Base-by-base conservation (phyloP, 1,140 invertebrate species). In the Leptestheria dahalacensis region DNA sequence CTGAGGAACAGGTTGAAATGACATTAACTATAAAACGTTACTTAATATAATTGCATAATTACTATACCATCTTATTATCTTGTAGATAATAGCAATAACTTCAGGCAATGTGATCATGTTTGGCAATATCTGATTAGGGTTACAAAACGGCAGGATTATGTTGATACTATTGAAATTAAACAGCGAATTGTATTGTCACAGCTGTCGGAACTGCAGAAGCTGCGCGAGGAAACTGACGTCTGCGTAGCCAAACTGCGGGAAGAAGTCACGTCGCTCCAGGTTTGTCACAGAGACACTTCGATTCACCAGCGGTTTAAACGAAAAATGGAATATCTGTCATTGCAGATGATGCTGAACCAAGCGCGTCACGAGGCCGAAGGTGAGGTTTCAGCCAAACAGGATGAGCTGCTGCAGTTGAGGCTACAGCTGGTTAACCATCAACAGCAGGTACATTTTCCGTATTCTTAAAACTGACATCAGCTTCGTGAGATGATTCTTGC, bases 321-420 rank as follows among this genome's bases (percentile, higher is more conserved):
- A 46, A 63, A 25, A 58, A 62, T 29, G 58, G 64, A 61, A 62
- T 60, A n/a, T 12, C 41, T 41, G 53, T 61, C 10, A 41, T 25
- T 66, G n/a, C 54, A 66, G 55, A 56, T 61, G n/a, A 15, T 53
- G 28, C 21, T 61, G 3, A 65, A 60, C 41, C 33, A 48, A 21
- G 59, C 61, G 25, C 66, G 65, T 28, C 64, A 66, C 51, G 51
- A 63, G 29, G 66, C 67, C 53, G 68, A 69, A 62, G 51, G 68
- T 52, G 49, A 65, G 46, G 64, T 61, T 63, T 69, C 59, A 55
- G 51, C 18, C 21, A 50, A 52, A 29, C 48, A 60, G 33, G 51
- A 50, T 28, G 58, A 60, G 26, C 50, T 60, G 2, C 11, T 60
- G 15, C 49, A 49, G 25, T 60, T 50, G 9, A 60, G 52, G 41